Base-by-base conservation (phyloP, 2,113 vertebrate species). In the Psophia crepitans region DNA sequence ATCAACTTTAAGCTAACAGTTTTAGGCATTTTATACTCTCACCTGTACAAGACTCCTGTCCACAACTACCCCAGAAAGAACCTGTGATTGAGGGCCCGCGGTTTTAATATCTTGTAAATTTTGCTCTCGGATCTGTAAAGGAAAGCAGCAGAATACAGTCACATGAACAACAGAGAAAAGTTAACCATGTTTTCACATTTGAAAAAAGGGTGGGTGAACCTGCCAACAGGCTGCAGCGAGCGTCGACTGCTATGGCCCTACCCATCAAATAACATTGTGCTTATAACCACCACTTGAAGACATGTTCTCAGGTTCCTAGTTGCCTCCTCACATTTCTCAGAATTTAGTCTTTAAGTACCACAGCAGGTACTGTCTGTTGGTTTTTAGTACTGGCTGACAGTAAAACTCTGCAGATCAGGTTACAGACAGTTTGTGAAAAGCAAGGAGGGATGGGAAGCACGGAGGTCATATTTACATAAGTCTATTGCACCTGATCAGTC, bases 101-200 rank as follows among this genome's bases (percentile, higher is more conserved):
- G 99, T 99, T 98, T 99, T 99, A 90, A 99, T 99, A 94, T 99
- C 99, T 95, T 99, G 99, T 76, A 99, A 97, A 94, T 99, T 99
- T 97, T 99, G 99, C 96, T 99, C 99, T 75, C 99, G 98, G 93
- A 99, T 99, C 99, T 99, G 96, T 64, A 89, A 97, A 68, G 4
- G 3, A 93, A 90, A 95, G 81, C 39, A 90, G 71, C 24, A 94
- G 23, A 84, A 89, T 12, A 94, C 44, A 85, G 74, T 21, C 44
- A 39, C 7, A 19, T 89, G 22, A 97, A 15, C 28, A 86, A 68
- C 6, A 65, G 26, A 88, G 68, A 91, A 58, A 77, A 81, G 5
- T 0, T n/a, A 56, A 33, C 2, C 2, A 46, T 11, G 2, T 15
- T 54, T 53, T 19, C 15, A 1, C 58, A 17, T 46, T 28, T 77